A percentile compares a stretch with the other conserved stretches of the same genome.
Conservation (phyloP, 2,888 invertebrate species). For the Philonicus albiceps region DNA sequence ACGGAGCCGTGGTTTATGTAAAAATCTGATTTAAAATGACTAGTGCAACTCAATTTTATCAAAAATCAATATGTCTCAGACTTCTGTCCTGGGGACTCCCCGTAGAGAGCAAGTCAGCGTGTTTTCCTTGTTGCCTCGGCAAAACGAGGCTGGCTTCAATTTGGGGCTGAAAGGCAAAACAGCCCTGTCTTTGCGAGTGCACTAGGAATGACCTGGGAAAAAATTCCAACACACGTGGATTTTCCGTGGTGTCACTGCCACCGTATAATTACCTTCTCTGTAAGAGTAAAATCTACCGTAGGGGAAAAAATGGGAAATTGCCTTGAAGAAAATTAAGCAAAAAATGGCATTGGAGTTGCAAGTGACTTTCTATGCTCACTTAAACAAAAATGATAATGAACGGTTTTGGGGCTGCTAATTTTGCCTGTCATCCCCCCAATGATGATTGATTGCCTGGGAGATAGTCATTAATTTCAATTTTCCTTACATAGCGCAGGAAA, state of each 20-base stretch:
- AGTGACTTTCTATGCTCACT: background rate
- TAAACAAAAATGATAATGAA: slow-evolving; percentile 15
- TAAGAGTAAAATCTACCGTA: background rate
- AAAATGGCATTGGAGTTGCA: background rate
- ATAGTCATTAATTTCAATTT: slow-evolving; percentile 31
- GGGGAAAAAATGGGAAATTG: background rate
- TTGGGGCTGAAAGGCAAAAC: background rate
- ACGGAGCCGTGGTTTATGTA: background rate
- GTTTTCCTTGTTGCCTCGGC: background rate
- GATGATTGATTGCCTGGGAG: slow-evolving; percentile 12
- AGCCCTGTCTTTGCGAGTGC: background rate
- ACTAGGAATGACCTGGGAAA: background rate
- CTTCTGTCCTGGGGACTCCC: background rate
- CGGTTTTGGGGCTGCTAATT: slow-evolving; percentile 12
- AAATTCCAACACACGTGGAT: background rate
- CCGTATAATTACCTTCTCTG: background rate
- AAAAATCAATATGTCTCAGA: background rate
- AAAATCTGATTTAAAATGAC: background rate
- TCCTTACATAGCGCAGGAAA: background rate
- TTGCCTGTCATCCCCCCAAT: slow-evolving; percentile 19
- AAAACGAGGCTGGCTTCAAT: background rate
- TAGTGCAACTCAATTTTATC: background rate
- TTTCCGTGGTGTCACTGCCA: background rate
- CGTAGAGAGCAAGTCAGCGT: background rate
- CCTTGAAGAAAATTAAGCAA: background rate